These are phyloP conservation scores for Syngnathus typhle DNA, from an alignment of 2,113 vertebrate genomes.

Conservation along the genomic window DNA sequence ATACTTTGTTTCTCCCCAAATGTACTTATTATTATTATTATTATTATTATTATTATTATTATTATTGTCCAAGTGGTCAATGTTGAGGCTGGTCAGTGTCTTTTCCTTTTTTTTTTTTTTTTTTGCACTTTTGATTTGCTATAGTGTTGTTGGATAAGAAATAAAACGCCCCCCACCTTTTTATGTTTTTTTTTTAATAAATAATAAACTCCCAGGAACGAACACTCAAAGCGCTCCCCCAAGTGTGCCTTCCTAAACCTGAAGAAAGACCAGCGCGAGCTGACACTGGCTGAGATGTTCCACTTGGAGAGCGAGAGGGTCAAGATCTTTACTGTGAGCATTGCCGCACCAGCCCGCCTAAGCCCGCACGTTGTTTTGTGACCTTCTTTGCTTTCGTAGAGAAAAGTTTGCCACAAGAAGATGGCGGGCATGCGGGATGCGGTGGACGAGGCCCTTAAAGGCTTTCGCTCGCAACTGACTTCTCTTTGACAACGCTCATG, in stretches of 20 bases:
- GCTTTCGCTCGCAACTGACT: constrained; percentile 40
- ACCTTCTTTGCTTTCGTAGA: constrained; percentile 34
- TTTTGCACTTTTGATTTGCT: background rate
- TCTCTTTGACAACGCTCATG: constrained; percentile 2
- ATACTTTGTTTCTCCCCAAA: too few relatives aligned
- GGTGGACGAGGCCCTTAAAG: constrained; percentile 45
- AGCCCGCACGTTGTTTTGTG: background rate
- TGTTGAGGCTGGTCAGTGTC: background rate
- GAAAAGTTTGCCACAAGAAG: constrained; percentile 60
- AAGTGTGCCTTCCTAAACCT: constrained; percentile 71
- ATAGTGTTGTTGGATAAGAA: background rate
- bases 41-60: too few relatives aligned
- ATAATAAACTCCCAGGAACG: constrained; percentile 51
- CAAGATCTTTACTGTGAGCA: constrained; percentile 70
- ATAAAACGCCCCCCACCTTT: background rate
- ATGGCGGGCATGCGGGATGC: constrained; percentile 60
- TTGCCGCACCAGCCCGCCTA: background rate
- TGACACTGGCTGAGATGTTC: constrained; percentile 72
- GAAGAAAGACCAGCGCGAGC: constrained; percentile 58
- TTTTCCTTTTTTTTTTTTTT: background rate
- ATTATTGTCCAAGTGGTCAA: background rate
- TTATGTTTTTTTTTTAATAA: background rate
- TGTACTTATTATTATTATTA: too few relatives aligned
- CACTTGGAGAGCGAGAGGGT: constrained; percentile 71
- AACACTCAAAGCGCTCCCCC: constrained; percentile 65